Base-by-base conservation (phyloP, 2,797 vertebrate species). In the Anguilla marmorata region DNA sequence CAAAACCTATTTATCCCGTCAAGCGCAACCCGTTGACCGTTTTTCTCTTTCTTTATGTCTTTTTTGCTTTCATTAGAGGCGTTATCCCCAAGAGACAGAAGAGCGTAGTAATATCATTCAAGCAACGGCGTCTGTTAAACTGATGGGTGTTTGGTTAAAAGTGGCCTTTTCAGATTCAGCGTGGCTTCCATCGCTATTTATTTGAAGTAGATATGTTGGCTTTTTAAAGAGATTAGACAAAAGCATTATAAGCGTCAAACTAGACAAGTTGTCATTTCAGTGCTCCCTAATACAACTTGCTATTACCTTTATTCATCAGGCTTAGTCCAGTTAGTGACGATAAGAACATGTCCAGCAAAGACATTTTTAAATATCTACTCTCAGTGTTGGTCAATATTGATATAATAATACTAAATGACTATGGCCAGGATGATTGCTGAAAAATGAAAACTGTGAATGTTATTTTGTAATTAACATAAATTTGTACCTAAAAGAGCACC, bases 71-170 rank as follows among this genome's bases (percentile, higher is more conserved):
- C 93, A 95, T 95, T 95, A 93, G 94, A 95, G 94, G 95, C 94
- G 94, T 92, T 91, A 93, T 93, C 95, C 96, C 95, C 96, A 80
- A 88, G 95, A 95, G 96, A 94, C 94, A 88, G 93, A 88, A 90
- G 91, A 90, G 94, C 93, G 95, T 93, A 95, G 95, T 94, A 93
- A 94, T 93, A 94, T 94, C 94, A 95, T 96, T 96, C 95, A 96
- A 92, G 90, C 92, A 92, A 93, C 92, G 91, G 95, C 95, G 95
- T 96, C 96, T 91, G 95, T 96, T 96, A 94, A 93, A 91, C 93
- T 94, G 94, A 96, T 94, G 95, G 94, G 94, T 94, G 95, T 94
- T 94, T 93, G 95, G 96, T 95, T 96, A 94, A 93, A 92, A 92
- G 93, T 92, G 91, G 89, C 93, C 94, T 90, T 95, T 96, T 96